Evolutionary conservation across 2,113 vertebrate genomes (phyloP).

Genomic region (Rhinolophus ferrumequinum): DNA sequence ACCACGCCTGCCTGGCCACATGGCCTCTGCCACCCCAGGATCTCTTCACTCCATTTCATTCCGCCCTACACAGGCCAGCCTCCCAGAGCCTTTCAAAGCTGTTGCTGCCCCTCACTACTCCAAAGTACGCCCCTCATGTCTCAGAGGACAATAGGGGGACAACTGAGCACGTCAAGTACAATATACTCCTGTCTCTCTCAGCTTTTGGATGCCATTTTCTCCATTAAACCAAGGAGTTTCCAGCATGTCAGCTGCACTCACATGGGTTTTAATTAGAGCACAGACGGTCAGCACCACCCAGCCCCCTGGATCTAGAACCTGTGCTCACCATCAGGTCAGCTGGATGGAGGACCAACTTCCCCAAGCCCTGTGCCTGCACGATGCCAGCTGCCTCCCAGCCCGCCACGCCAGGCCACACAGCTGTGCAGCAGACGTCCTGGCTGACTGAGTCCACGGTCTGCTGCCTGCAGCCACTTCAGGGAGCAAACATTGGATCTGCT

Average conservation of each 20-base stretch:
- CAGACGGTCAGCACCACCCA: neutral
- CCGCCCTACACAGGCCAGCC: neutral
- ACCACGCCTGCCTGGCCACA: neutral
- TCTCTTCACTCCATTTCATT: neutral
- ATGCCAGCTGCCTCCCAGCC: neutral
- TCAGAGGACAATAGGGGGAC: neutral
- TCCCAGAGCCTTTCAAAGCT: neutral
- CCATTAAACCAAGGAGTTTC: neutral
- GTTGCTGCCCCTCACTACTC: neutral
- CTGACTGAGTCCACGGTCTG: neutral
- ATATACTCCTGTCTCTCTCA: too few relatives aligned
- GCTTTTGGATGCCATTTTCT: neutral
- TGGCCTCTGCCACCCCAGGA: neutral
- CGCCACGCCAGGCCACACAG: too few relatives aligned
- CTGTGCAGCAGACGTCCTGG: neutral
- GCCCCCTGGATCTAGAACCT: neutral
- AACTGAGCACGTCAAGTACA: neutral
- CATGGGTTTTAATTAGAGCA: neutral
- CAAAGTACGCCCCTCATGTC: neutral
- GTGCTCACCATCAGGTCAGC: too few relatives aligned
- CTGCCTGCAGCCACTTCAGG: too few relatives aligned
- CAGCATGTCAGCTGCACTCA: neutral
- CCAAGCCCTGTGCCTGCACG: neutral
- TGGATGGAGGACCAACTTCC: neutral
- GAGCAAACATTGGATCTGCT: neutral